These are phyloP conservation scores for Hephaestus fuliginosus DNA, from an alignment of 2,797 vertebrate genomes.

Conservation along the genomic window DNA sequence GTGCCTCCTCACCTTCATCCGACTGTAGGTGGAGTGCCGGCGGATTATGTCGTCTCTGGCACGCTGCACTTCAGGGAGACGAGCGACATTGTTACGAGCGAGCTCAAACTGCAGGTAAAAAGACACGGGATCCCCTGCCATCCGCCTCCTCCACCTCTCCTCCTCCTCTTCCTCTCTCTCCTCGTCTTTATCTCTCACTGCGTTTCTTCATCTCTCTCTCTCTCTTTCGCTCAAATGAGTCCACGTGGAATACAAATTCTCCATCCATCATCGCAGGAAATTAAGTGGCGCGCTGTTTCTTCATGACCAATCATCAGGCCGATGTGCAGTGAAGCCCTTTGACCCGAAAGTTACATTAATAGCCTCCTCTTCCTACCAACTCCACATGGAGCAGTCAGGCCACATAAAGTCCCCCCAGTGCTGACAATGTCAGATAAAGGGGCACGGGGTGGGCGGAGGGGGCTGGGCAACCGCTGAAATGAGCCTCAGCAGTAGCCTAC, in stretches of 20 bases:
- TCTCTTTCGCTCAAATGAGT: conserved; percentile 23
- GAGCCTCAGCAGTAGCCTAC: conserved; percentile 41
- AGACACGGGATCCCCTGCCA: conserved; percentile 29
- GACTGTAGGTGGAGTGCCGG: conserved; percentile 21
- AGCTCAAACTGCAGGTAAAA: conserved; percentile 50
- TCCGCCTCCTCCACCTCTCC: conserved; percentile 2
- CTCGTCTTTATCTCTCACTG: neutral
- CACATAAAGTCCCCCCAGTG: conserved; percentile 42
- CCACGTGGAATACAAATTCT: conserved; percentile 25
- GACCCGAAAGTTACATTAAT: conserved; percentile 51
- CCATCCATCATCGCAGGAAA: conserved; percentile 38
- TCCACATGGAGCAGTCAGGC: conserved; percentile 53
- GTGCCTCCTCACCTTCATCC: conserved; percentile 38
- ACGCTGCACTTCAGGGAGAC: conserved; percentile 42
- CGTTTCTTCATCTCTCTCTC: conserved; percentile 13
- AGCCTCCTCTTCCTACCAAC: conserved; percentile 38
- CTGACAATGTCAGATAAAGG: conserved; percentile 57
- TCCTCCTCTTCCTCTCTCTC: neutral
- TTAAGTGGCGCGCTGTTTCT: conserved; percentile 37
- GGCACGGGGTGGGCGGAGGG: conserved; percentile 11
- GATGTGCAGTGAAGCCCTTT: conserved; percentile 31
- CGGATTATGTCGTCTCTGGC: conserved; percentile 38
- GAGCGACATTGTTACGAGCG: conserved; percentile 29
- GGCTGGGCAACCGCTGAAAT: conserved; percentile 13
- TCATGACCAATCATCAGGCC: conserved; percentile 53